phyloP scores from a whole-genome alignment of 92 coral and sea anemone genomes.

The Parazoanthus atlanticus region DNA sequence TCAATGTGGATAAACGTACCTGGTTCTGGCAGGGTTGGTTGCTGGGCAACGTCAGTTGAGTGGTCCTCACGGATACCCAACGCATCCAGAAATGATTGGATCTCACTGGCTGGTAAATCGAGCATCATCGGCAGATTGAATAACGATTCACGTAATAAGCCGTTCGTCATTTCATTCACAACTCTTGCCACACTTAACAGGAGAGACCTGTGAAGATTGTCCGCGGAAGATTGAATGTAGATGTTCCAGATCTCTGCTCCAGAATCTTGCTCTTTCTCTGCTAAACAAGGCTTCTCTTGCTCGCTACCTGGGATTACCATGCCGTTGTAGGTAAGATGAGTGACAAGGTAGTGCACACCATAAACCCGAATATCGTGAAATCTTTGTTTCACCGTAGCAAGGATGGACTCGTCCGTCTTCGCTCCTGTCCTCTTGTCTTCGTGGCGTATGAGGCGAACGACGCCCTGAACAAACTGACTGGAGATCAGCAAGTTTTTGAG shows the following conservation, averaged over 20 bases:
- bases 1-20: conserved; percentile 65
- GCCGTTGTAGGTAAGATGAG: conserved; percentile 51
- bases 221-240: conserved; percentile 45
- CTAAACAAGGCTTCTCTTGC: conserved; percentile 57
- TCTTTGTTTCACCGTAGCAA: conserved; percentile 17
- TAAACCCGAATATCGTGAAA: conserved; percentile 51
- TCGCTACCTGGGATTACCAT: conserved; percentile 51
- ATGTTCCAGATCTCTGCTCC: conserved; percentile 61
- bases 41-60: conserved; percentile 17
- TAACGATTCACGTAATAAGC: conserved; percentile 47
- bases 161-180: conserved; percentile 44
- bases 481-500: conserved; percentile 43
- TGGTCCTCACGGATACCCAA: conserved; percentile 60
- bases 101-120: conserved; percentile 24
- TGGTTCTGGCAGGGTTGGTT: conserved; percentile 54
- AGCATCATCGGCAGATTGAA: conserved; percentile 57
- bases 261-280: conserved; percentile 40
- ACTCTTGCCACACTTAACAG: conserved; percentile 44
- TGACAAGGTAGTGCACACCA: conserved; percentile 30
- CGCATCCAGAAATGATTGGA: conserved; percentile 53
- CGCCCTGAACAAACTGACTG: conserved; percentile 55
- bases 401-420: conserved; percentile 28
- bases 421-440: conserved; percentile 24
- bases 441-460: conserved; percentile 71
- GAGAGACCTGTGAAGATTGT: not conserved